A percentile compares a stretch with the other conserved stretches of the same genome.
These are phyloP conservation scores for Taurulus bubalis DNA, from an alignment of 2,113 vertebrate species.

Conservation along the genomic window DNA sequence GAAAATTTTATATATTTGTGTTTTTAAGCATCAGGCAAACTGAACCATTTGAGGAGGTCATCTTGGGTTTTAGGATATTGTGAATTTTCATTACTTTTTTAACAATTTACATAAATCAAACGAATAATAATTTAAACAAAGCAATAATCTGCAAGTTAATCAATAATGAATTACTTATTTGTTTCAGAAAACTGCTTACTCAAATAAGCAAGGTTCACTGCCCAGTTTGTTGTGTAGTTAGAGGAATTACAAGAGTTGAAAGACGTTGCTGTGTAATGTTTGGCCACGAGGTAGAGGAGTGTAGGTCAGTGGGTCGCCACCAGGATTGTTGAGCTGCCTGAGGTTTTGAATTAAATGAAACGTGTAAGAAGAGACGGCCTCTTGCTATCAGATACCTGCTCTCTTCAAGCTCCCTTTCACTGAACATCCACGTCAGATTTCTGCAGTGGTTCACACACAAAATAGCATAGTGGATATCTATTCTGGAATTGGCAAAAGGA, in stretches of 20 bases:
- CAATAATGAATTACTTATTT: not conserved
- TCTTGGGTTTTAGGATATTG: not conserved
- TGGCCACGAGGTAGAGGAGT: not conserved
- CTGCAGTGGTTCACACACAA: not conserved
- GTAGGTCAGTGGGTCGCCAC: not conserved
- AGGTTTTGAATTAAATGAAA: conserved; percentile 3
- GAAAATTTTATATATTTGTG: not conserved
- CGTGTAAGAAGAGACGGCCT: not conserved
- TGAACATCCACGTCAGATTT: not conserved
- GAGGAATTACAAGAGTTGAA: not conserved
- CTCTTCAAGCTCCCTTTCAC: not conserved
- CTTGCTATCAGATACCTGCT: not conserved
- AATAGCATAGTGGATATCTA: not conserved
- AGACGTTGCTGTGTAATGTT: not conserved
- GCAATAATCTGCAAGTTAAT: not conserved
- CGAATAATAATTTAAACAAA: not conserved
- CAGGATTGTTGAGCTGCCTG: conserved; percentile 1
- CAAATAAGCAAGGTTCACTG: not conserved
- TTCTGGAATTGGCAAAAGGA: not conserved
- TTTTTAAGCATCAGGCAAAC: not conserved
- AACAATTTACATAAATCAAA: not conserved
- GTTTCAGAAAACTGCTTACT: not conserved
- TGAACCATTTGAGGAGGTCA: not conserved
- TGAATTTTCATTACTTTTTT: no score
- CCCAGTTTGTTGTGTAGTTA: not conserved